Percentiles rank a stretch among this genome's conserved stretches.
These are phyloP conservation scores for Poeciliopsis paucimaculata DNA, from an alignment of 2,797 vertebrate species.

Conservation along the genomic window DNA sequence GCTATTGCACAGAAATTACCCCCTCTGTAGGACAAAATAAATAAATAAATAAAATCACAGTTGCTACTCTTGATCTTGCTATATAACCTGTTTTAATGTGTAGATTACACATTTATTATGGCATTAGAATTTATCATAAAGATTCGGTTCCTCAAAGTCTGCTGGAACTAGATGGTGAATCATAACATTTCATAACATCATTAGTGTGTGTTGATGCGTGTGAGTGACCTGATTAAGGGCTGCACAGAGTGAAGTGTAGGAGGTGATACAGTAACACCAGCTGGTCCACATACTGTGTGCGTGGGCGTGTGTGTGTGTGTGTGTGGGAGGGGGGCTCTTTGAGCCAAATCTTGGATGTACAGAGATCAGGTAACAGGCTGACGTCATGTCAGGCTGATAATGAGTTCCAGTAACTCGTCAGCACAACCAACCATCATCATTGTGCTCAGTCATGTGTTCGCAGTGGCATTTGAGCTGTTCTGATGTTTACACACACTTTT, in stretches of 20 bases:
- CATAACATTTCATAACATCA: constrained; percentile 28
- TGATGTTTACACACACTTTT: background rate
- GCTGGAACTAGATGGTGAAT: background rate
- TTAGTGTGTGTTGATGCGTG: background rate
- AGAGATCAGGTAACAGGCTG: constrained; percentile 29
- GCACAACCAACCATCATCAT: constrained; percentile 17
- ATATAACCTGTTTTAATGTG: background rate
- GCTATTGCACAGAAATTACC: no score
- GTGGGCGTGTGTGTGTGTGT: accelerated
- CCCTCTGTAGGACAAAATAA: background rate
- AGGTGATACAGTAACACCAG: constrained; percentile 66
- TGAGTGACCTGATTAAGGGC: constrained; percentile 43
- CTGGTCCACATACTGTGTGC: constrained; percentile 58
- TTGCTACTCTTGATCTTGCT: background rate
- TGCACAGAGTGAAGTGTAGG: constrained; percentile 56
- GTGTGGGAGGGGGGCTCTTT: background rate
- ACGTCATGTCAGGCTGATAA: constrained; percentile 19
- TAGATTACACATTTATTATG: background rate
- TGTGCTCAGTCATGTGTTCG: background rate
- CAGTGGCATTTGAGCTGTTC: background rate
- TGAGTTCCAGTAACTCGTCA: constrained; percentile 23
- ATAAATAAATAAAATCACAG: background rate
- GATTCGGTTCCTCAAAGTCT: background rate
- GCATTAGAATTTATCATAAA: background rate
- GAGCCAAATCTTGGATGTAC: constrained; percentile 7